Conservation (phyloP, 2,888 invertebrate species). For the Leptinotarsa haldemani region DNA sequence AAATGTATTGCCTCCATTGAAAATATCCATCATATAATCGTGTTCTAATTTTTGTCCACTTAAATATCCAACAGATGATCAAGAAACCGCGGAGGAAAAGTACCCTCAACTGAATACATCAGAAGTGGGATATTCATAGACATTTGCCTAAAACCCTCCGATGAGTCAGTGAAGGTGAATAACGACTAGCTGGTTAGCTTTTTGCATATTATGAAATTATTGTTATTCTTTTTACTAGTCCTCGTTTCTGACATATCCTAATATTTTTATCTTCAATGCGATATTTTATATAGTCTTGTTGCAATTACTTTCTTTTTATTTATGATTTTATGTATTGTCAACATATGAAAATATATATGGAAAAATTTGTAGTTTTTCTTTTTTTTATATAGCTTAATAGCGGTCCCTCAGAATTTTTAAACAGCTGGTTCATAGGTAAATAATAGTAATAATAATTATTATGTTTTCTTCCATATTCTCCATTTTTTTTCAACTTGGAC, state of each 20-base stretch:
- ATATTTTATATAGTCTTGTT: conserved; percentile 34
- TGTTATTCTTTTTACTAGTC: conserved; percentile 10
- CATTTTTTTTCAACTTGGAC: no score
- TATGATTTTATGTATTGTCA: conserved; percentile 34
- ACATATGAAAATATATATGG: conserved; percentile 30
- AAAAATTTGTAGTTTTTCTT: conserved; percentile 5
- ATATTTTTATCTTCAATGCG: conserved; percentile 25
- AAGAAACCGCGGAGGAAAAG: no score
- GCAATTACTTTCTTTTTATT: conserved; percentile 31
- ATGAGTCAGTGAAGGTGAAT: background rate
- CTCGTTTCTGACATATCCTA: conserved; percentile 24
- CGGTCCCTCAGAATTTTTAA: no score
- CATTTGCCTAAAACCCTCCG: background rate
- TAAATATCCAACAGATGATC: no score
- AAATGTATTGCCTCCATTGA: no score
- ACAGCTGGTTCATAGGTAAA: no score
- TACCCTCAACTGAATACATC: background rate
- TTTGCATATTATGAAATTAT: conserved; percentile 2
- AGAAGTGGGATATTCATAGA: background rate
- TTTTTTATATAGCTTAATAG: background rate
- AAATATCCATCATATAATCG: no score
- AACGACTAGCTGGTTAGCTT: background rate
- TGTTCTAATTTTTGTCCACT: no score
- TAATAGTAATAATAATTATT: no score
- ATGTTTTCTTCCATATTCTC: no score